A percentile compares a stretch with the other conserved stretches of the same genome.
Conservation (phyloP, 2,797 vertebrate genomes). For the Etheostoma nigrum region DNA sequence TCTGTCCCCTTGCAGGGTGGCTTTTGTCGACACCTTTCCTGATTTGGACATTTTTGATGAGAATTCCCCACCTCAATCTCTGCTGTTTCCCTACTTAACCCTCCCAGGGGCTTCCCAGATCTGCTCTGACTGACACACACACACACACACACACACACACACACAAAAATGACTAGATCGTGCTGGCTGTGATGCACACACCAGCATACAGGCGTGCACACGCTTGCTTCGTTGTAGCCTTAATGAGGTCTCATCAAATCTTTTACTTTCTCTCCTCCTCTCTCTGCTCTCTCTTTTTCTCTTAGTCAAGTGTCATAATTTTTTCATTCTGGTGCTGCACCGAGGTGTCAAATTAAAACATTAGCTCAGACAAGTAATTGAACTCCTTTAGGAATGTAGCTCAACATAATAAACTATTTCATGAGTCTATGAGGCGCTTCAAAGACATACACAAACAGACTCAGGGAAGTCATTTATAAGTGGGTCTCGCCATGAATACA, state of each 20-base stretch:
- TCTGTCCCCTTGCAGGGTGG: constrained; percentile 70
- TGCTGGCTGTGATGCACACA: constrained; percentile 8
- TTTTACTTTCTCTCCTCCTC: constrained; percentile 39
- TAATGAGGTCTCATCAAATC: constrained; percentile 79
- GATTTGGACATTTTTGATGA: constrained; percentile 83
- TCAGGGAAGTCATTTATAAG: constrained; percentile 20
- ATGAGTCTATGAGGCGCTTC: constrained; percentile 7
- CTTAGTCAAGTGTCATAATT: constrained; percentile 55
- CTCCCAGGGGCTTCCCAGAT: constrained; percentile 69
- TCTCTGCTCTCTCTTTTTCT: constrained; percentile 30
- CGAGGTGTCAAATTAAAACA: constrained; percentile 56
- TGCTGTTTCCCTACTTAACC: constrained; percentile 83
- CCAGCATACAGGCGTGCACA: constrained; percentile 13
- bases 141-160: background rate
- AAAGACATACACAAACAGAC: constrained; percentile 30
- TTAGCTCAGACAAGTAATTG: constrained; percentile 32
- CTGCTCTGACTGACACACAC: constrained; percentile 47
- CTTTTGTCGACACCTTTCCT: constrained; percentile 81
- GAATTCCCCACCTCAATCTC: constrained; percentile 86
- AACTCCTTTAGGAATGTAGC: constrained; percentile 36
- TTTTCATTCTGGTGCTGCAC: constrained; percentile 47
- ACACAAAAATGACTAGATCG: no score
- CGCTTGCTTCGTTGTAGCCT: constrained; percentile 40
- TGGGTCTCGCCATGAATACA: constrained; percentile 12
- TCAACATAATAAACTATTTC: constrained; percentile 37